Evolutionary conservation across 2,888 invertebrate genomes (phyloP).

Genomic region (Chydorus sphaericus): DNA sequence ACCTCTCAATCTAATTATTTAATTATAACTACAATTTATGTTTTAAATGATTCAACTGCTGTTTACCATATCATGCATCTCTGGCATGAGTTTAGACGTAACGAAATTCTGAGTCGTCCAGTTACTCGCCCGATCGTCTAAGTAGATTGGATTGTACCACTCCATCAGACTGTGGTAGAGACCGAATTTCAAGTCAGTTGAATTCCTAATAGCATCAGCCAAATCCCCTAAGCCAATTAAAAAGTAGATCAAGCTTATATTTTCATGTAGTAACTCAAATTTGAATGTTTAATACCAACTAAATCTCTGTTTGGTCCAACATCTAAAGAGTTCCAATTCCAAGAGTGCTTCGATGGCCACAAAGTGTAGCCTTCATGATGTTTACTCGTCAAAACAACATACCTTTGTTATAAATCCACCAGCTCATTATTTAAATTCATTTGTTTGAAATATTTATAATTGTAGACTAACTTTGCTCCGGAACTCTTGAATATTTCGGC

Average conservation of each 20-base stretch:
- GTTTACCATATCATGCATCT: slow-evolving; percentile 12
- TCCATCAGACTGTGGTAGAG: slow-evolving; percentile 74
- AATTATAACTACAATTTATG: too few relatives aligned
- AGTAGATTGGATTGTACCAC: slow-evolving; percentile 73
- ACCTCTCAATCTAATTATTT: background rate
- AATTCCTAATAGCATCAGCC: slow-evolving; percentile 45
- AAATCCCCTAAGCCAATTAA: slow-evolving; percentile 50
- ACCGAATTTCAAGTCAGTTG: slow-evolving; percentile 54
- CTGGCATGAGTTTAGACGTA: slow-evolving; percentile 13
- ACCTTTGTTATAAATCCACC: slow-evolving; percentile 33
- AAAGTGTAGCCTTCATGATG: slow-evolving; percentile 76
- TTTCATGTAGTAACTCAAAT: too few relatives aligned
- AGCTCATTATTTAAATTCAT: background rate
- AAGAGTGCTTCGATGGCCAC: slow-evolving; percentile 68
- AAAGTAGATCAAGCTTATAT: too few relatives aligned
- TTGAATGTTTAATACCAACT: slow-evolving; percentile 37
- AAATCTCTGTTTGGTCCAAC: slow-evolving; percentile 62
- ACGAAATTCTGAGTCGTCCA: slow-evolving; percentile 14
- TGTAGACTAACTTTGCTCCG: slow-evolving; percentile 73
- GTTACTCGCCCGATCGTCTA: slow-evolving; percentile 36
- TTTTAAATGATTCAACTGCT: too few relatives aligned
- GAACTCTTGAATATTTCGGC: slow-evolving; percentile 63
- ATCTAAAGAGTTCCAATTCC: slow-evolving; percentile 69
- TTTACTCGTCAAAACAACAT: slow-evolving; percentile 70
- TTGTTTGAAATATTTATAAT: slow-evolving; percentile 23